Percentiles rank a stretch among this genome's conserved stretches.
These are phyloP conservation scores for Sipha flava DNA, from an alignment of 1,140 invertebrate species.

Conservation along the genomic window DNA sequence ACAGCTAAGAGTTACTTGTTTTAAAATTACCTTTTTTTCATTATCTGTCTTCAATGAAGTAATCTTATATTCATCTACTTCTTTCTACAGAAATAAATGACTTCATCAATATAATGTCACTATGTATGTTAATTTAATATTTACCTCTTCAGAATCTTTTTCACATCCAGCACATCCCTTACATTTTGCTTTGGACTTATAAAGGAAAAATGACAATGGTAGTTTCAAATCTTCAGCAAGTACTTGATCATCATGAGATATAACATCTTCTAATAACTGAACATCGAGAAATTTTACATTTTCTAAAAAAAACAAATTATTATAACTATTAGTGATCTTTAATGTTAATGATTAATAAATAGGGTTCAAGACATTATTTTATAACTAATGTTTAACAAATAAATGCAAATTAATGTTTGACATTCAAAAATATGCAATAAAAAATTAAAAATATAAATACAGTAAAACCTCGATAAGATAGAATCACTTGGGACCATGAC, in stretches of 20 bases:
- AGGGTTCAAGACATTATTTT: too few species aligned
- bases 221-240: constrained; percentile 12
- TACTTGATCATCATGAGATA: constrained; percentile 1
- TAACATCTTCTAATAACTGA: not conserved
- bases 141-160: constrained; percentile 18
- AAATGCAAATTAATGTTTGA: too few species aligned
- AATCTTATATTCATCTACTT: not conserved
- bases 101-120: not conserved
- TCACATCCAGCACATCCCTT: constrained; percentile 28
- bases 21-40: constrained; percentile 12
- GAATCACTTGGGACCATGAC: too few species aligned
- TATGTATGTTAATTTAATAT: not conserved
- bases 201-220: constrained; percentile 7
- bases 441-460: too few species aligned
- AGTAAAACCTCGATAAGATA: too few species aligned
- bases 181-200: constrained; percentile 15
- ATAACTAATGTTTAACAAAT: too few species aligned
- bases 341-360: too few species aligned
- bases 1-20: too few species aligned
- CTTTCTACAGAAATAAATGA: not conserved
- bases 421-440: too few species aligned
- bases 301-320: not conserved
- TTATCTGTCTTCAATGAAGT: not conserved
- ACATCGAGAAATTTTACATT: not conserved
- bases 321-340: not conserved